These are phyloP conservation scores for Myxocyprinus asiaticus DNA, from an alignment of 2,113 vertebrate species.

Conservation along the genomic window DNA sequence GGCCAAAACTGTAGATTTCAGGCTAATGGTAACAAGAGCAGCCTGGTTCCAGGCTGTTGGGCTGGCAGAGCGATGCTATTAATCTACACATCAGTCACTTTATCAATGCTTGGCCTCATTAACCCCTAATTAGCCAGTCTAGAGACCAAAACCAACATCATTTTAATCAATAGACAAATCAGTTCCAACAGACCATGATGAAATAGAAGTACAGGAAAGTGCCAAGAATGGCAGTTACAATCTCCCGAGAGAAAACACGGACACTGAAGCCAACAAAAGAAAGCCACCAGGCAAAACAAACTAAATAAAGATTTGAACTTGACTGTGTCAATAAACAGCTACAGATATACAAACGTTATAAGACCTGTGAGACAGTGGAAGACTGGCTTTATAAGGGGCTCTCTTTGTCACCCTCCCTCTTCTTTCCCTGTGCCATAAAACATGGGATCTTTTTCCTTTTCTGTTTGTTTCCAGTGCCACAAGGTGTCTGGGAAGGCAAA, in stretches of 20 bases:
- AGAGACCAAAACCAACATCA: conserved; percentile 37
- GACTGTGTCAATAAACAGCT: conserved; percentile 42
- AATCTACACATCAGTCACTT: conserved; percentile 30
- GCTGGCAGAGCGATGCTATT: conserved; percentile 23
- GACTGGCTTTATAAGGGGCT: conserved; percentile 9
- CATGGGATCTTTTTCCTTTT: conserved; percentile 9
- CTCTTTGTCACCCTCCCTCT: conserved; percentile 28
- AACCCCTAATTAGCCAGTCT: conserved; percentile 38
- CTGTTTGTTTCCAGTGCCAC: conserved; percentile 52
- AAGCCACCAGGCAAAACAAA: conserved; percentile 40
- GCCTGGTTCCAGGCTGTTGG: neutral
- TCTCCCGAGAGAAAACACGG: conserved; percentile 40
- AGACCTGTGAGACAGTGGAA: conserved; percentile 24
- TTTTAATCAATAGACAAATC: neutral
- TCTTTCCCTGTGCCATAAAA: conserved; percentile 36
- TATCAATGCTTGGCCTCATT: conserved; percentile 48
- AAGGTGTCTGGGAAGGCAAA: conserved; percentile 40
- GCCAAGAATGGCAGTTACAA: conserved; percentile 24
- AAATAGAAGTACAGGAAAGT: neutral
- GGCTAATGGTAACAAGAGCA: neutral
- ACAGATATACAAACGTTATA: conserved; percentile 47
- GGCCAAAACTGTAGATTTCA: neutral
- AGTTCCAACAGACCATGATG: conserved; percentile 9
- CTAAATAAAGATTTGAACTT: conserved; percentile 3
- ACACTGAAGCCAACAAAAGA: conserved; percentile 20